Base-by-base conservation (phyloP, 2,113 vertebrate species). In the Mungos mungo region DNA sequence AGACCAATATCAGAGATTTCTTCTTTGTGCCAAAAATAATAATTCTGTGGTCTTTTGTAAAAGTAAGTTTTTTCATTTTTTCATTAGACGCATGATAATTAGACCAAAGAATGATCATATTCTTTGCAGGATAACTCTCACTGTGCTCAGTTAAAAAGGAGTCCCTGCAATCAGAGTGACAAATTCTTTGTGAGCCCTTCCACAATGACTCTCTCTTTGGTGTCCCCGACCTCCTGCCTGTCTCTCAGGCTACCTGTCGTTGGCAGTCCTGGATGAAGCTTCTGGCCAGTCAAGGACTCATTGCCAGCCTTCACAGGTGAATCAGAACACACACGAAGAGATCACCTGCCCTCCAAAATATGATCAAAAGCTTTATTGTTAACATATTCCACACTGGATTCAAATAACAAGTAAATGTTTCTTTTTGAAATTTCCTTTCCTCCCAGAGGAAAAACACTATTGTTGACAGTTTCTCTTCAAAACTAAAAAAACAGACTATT, bases 381-480 rank as follows among this genome's bases (percentile, higher is more conserved):
- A 72, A 82, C 2, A 47, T 65, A 27, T 65, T 83, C 89, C 52
- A 82, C 83, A 84, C 7, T 63, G 23, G 2, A 93, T 72, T 68
- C 60, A 79, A 84, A 95, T 94, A 60, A 41, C 15, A 97, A 52
- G 50, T 33, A 82, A 80, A 93, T n/a, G 1, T 76, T 94, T 79
- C 57, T 60, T 69, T 10, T 84, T 94, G 38, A 97, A 21, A 81
- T 76, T 83, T 38, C 29, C 84, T 14, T 66, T 12, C 35, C 38
- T 74, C 29, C 15, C 9, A 16, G 29, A 13, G 74, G 23, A 41
- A 8, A 63, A 54, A 60, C 38, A 2, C 45, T 0, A 31, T 27
- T n/a, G 10, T 38, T 91, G 74, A 71, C 21, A 54, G 19, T 45
- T 80, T 83, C 83, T 63, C 63, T 76, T 63, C 29, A 94, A 93